Conservation (phyloP, 2,797 vertebrate genomes). For the Macropodus opercularis region DNA sequence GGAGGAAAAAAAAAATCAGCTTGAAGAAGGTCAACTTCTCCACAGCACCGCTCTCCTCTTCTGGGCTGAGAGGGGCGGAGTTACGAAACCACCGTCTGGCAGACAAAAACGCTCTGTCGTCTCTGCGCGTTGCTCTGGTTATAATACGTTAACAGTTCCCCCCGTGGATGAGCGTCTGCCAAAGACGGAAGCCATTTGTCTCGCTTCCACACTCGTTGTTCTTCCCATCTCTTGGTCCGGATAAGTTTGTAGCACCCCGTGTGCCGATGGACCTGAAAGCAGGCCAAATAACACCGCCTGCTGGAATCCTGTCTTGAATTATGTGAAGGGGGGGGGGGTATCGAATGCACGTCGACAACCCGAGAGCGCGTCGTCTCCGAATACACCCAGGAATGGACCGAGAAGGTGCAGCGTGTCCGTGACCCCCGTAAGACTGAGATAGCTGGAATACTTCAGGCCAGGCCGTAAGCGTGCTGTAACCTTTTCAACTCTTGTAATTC, state of each 20-base stretch:
- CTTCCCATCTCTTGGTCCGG: conserved; percentile 23
- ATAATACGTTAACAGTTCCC: conserved; percentile 57
- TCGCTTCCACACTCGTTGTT: conserved; percentile 17
- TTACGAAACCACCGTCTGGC: conserved; percentile 44
- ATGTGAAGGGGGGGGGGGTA: conserved; percentile 15
- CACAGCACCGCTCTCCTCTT: conserved; percentile 24
- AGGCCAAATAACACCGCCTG: conserved; percentile 6
- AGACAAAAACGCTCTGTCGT: conserved; percentile 63
- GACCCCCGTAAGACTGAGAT: conserved; percentile 47
- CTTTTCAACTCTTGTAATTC: conserved; percentile 71
- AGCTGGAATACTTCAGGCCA: conserved; percentile 51
- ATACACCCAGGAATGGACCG: conserved; percentile 39
- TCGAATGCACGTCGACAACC: conserved; percentile 38
- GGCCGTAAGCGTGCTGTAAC: conserved; percentile 37
- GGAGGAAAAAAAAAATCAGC: conserved; percentile 15
- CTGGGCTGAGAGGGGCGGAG: conserved; percentile 42
- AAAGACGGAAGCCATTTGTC: conserved; percentile 25
- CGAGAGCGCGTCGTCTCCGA: conserved; percentile 21
- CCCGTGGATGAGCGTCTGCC: conserved; percentile 34
- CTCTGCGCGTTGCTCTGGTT: conserved; percentile 57
- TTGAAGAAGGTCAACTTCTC: conserved; percentile 63
- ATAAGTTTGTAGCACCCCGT: conserved; percentile 24
- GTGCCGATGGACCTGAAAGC: conserved; percentile 23
- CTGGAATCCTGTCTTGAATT: conserved; percentile 17
- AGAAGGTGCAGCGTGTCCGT: conserved; percentile 19